Percentiles rank a stretch among this genome's conserved stretches.
Evolutionary conservation across 2,113 vertebrate genomes (phyloP).

Genomic region (Psephotus haematonotus): DNA sequence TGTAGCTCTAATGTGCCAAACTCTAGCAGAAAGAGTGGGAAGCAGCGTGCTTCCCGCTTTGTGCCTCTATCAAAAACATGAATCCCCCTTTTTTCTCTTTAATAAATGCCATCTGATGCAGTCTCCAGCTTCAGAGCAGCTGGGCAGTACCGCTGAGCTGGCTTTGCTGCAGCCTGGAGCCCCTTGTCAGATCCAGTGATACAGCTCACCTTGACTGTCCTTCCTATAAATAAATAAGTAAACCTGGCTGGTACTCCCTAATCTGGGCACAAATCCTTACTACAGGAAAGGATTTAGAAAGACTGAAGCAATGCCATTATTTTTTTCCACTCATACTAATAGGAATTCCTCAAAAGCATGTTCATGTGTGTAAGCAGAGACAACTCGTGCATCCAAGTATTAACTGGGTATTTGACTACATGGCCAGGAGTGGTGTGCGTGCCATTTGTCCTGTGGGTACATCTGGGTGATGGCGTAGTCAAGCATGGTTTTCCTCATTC

Average conservation of each 20-base stretch:
- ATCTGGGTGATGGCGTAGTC: not conserved
- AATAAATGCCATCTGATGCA: not conserved
- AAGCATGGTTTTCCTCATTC: not conserved
- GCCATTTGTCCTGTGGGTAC: rapidly evolving
- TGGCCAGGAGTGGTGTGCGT: not conserved
- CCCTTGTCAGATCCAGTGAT: not conserved
- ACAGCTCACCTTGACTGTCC: conserved; percentile 44
- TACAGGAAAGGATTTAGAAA: conserved; percentile 14
- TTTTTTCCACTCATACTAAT: not conserved
- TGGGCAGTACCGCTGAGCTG: not conserved
- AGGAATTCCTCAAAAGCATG: conserved; percentile 37
- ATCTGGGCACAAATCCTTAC: conserved; percentile 50
- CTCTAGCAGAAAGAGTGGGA: conserved; percentile 39
- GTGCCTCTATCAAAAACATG: not conserved
- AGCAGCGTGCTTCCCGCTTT: not conserved
- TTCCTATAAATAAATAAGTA: conserved; percentile 53
- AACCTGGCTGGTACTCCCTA: not conserved
- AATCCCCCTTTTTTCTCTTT: not conserved
- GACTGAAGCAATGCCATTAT: not conserved
- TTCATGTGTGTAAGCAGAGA: not conserved
- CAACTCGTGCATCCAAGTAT: rapidly evolving
- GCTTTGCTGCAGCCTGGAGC: not conserved
- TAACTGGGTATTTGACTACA: rapidly evolving
- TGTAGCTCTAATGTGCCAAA: conserved; percentile 1
- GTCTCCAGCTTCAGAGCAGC: not conserved